Evolutionary conservation across 2,888 invertebrate species (phyloP).

Genomic region (Cantharis nigra): DNA sequence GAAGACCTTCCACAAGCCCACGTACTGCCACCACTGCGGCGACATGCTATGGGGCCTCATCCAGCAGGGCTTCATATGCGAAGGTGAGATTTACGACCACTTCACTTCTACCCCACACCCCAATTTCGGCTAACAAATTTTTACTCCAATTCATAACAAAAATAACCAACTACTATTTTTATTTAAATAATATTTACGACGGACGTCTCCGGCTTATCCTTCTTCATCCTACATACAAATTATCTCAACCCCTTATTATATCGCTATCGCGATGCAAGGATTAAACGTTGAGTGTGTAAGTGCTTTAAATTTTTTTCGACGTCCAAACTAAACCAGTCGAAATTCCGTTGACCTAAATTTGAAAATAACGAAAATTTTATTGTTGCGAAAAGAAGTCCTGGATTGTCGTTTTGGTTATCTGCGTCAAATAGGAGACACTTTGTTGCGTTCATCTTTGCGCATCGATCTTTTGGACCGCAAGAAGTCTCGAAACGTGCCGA

Average conservation of each 20-base stretch:
- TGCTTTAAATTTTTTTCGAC: not conserved
- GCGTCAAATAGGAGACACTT: conserved; percentile 21
- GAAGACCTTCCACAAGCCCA: conserved; percentile 99
- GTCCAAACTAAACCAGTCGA: not conserved
- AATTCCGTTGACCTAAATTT: not conserved
- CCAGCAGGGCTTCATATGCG: conserved; percentile 99
- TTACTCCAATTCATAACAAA: not conserved
- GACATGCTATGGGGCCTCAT: conserved; percentile 99
- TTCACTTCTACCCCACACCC: conserved; percentile 9
- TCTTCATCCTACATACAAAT: not conserved
- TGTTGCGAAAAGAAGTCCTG: not conserved
- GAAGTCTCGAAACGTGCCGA: conserved; percentile 38
- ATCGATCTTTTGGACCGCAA: conserved; percentile 42
- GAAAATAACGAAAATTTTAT: not conserved
- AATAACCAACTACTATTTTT: not conserved
- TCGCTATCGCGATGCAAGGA: not conserved
- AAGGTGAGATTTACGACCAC: conserved; percentile 72
- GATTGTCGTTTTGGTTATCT: conserved; percentile 3
- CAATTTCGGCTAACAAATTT: not conserved
- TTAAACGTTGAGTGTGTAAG: not conserved
- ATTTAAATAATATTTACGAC: not conserved
- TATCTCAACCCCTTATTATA: not conserved
- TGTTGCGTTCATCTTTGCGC: conserved; percentile 41
- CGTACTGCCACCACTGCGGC: conserved; percentile 99
- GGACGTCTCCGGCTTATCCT: not conserved